phyloP scores from a whole-genome alignment of 2,888 invertebrate genomes.

The Leptinotarsa peninsularis region DNA sequence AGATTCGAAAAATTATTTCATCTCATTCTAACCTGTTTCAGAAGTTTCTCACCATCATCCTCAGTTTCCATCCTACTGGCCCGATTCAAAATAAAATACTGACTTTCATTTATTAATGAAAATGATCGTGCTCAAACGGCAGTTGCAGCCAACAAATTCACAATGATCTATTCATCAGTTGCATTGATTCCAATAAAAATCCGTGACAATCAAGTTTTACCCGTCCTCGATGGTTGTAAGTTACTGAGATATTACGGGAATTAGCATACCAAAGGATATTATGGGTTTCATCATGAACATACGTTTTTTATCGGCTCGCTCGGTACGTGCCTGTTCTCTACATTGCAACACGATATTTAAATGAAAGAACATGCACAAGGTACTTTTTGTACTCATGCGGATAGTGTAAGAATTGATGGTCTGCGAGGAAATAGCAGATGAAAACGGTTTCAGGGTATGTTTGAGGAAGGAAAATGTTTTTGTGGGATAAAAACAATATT shows the following conservation, averaged over 20 bases:
- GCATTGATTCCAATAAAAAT: background rate
- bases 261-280: constrained; percentile 18
- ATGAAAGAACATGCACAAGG: constrained; percentile 12
- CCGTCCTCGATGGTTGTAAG: background rate
- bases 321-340: constrained; percentile 4
- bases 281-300: constrained; percentile 12
- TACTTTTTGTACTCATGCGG: constrained; percentile 5
- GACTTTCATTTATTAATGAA: too few relatives aligned
- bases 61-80: too few relatives aligned
- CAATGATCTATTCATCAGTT: background rate
- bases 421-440: background rate
- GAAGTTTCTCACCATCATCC: too few relatives aligned
- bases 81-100: too few relatives aligned
- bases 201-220: constrained; percentile 1
- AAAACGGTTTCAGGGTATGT: background rate
- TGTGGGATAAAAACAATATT: too few relatives aligned
- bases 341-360: constrained; percentile 19
- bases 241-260: constrained; percentile 14
- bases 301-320: constrained; percentile 17
- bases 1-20: too few relatives aligned
- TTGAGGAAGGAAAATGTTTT: too few relatives aligned
- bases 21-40: too few relatives aligned
- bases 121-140: background rate
- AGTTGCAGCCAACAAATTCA: background rate
- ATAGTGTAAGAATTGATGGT: background rate